Base-by-base conservation (phyloP, 1,140 invertebrate genomes). In the Lepidurus couesii region DNA sequence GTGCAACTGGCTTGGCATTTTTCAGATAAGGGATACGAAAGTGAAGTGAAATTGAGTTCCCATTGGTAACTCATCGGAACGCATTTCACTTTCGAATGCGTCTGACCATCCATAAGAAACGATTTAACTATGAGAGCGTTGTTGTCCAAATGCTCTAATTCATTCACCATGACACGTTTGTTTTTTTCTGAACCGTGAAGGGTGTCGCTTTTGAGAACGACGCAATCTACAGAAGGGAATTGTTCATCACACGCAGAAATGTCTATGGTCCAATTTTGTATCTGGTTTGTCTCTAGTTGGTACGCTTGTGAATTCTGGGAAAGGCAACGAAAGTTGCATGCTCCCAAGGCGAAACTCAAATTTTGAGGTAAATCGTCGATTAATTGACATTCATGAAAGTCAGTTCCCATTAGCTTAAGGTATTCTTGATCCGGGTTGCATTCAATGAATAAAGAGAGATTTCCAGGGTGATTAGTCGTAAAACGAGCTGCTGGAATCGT, bases 401-500 rank as follows among this genome's bases (percentile, higher is more conserved):
- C 47, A 42, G 74, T 24, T 73, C 44, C 53, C n/a, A 24, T 43
- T 21, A 78, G 13, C 11, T 42, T 1, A 47, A 74, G 6, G 13
- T 11, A 43, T n/a, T n/a, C 77, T 24, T 73, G 34, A 24, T 79
- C 44, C 0, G 13, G n/a, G 2, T 42, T 13, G 73, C 79, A 79
- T 4, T 34, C 44, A 1, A 77, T 8, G 7, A 44, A 75, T n/a
- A 79, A n/a, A 1, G 42, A 43, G 6, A 79, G 42, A 77, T 79
- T 73, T 8, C 24, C 26, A 11, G 79, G 79, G 26, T 76, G 65
- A 21, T 76, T 65, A 1, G 26, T 44, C 1, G 74, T 77, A 7
- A 43, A 74, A 16, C 80, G 79, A 24, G 73, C 81, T 7, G 73
- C 21, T n/a, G 81, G 81, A n/a, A 82, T 78, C 16, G 77, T 80